phyloP scores from a whole-genome alignment of 2,113 vertebrate species.

The Sarotherodon lohbergeri region DNA sequence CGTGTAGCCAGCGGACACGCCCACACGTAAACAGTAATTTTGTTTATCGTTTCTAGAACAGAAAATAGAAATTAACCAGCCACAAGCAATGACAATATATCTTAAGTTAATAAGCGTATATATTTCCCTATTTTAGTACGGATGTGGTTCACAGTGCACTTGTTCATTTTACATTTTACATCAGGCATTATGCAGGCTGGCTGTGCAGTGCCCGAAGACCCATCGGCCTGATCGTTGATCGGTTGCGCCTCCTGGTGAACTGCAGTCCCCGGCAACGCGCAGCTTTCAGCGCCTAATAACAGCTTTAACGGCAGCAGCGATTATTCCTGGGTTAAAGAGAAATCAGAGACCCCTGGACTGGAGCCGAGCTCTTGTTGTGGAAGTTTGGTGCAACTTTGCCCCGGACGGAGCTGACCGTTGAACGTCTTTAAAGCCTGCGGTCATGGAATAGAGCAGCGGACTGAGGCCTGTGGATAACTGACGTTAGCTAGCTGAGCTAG shows the following conservation, averaged over 20 bases:
- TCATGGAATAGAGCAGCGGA: constrained; percentile 45
- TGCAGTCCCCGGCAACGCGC: constrained; percentile 36
- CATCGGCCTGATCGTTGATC: constrained; percentile 40
- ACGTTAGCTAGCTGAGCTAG: constrained; percentile 40
- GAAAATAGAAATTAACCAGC: neutral
- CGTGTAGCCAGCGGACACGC: neutral
- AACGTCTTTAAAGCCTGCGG: neutral
- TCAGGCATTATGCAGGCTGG: constrained; percentile 61
- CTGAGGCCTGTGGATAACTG: constrained; percentile 31
- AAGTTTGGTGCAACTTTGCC: constrained; percentile 21
- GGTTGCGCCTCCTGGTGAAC: constrained; percentile 24
- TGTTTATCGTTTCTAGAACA: neutral
- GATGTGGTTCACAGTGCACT: accelerated
- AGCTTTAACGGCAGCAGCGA: neutral
- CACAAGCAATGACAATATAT: neutral
- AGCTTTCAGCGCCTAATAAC: neutral
- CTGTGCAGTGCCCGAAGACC: constrained; percentile 73
- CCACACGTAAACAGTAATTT: neutral
- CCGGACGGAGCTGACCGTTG: neutral
- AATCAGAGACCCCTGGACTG: neutral
- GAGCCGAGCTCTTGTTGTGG: neutral
- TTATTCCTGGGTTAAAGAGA: constrained; percentile 37
- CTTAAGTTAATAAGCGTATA: neutral
- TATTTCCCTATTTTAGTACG: neutral
- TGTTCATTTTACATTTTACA: constrained; percentile 8